These are phyloP conservation scores for Aldabrachelys gigantea DNA, from an alignment of 2,113 vertebrate species.

Conservation along the genomic window DNA sequence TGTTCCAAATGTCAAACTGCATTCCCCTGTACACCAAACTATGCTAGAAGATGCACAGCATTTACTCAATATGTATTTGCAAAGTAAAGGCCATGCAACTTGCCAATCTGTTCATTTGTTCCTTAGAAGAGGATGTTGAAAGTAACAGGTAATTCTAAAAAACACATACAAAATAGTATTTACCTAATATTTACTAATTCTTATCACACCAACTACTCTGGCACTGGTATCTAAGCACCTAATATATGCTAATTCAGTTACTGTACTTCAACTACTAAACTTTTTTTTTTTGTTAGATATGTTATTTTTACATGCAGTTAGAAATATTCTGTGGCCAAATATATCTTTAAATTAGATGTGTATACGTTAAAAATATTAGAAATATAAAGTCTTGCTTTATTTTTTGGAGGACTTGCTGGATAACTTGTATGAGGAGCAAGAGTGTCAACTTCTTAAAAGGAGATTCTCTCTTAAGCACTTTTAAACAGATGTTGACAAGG, in stretches of 20 bases:
- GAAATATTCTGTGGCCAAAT: neutral
- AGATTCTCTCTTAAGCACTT: neutral
- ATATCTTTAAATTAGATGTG: neutral
- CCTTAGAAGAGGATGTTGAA: neutral
- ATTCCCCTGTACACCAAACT: slow-evolving; percentile 2
- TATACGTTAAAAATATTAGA: neutral
- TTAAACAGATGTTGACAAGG: neutral
- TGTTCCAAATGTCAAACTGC: neutral
- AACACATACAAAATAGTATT: neutral
- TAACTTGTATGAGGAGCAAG: neutral
- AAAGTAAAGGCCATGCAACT: slow-evolving; percentile 36
- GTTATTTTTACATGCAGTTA: neutral
- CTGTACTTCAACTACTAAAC: neutral
- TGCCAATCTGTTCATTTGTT: slow-evolving; percentile 26
- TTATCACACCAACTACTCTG: neutral
- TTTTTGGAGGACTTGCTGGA: neutral
- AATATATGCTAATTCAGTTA: neutral
- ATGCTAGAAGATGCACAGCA: slow-evolving; percentile 23
- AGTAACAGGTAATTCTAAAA: neutral
- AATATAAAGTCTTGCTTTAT: neutral
- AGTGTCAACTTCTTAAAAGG: neutral
- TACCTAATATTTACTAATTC: neutral
- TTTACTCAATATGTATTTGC: neutral
- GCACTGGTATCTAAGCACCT: neutral
- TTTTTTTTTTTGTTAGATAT: neutral